Percentiles rank a stretch among this genome's conserved stretches.
phyloP scores from a whole-genome alignment of 2,797 vertebrate genomes.

The Erpetoichthys calabaricus region DNA sequence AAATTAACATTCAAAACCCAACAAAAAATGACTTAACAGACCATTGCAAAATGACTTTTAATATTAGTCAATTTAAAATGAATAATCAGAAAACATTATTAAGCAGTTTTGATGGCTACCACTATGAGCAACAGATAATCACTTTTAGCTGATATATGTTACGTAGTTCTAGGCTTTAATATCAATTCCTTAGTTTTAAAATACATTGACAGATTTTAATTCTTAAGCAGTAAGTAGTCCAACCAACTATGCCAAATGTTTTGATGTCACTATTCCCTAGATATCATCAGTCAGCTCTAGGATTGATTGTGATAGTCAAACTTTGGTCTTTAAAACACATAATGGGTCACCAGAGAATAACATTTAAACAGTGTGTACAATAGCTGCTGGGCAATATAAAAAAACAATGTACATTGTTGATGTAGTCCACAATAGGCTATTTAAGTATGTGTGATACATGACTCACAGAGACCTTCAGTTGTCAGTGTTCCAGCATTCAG shows the following conservation, averaged over 20 bases:
- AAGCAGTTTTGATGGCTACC: no score
- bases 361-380: slow-evolving; percentile 61
- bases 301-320: slow-evolving; percentile 31
- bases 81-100: no score
- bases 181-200: no score
- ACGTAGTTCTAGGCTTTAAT: no score
- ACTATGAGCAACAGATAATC: no score
- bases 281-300: slow-evolving; percentile 47
- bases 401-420: slow-evolving; percentile 71
- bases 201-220: not conserved
- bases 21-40: no score
- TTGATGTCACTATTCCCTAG: slow-evolving; percentile 20
- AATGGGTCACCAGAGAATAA: slow-evolving; percentile 55
- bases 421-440: slow-evolving; percentile 66
- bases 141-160: no score
- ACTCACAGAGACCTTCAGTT: slow-evolving; percentile 50
- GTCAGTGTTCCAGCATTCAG: slow-evolving; percentile 40
- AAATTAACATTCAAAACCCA: no score
- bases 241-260: not conserved
- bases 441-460: slow-evolving; percentile 78
- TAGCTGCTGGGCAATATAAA: slow-evolving; percentile 39
- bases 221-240: not conserved
- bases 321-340: slow-evolving; percentile 29
- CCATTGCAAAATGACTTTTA: no score
- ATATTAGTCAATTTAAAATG: no score